Conservation (phyloP, 2,888 invertebrate genomes). For the Ypsolopha sequella region DNA sequence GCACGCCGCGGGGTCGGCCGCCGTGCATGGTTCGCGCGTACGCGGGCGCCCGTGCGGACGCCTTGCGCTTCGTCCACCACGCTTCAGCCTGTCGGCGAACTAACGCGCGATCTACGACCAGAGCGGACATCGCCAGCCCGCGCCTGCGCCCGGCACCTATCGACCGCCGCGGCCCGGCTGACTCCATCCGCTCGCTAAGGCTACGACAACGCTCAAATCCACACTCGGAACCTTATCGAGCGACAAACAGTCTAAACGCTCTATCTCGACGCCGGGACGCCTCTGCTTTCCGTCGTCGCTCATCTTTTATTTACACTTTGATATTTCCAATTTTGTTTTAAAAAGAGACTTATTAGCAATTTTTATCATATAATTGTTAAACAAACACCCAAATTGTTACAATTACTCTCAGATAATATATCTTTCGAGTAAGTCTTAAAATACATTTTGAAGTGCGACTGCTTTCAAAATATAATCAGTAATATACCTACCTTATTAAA, state of each 20-base stretch:
- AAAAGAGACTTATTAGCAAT: no score
- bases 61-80: constrained; percentile 48
- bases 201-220: constrained; percentile 24
- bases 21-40: constrained; percentile 43
- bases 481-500: no score
- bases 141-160: constrained; percentile 24
- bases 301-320: constrained; percentile 25
- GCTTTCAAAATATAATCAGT: no score
- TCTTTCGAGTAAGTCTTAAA: no score
- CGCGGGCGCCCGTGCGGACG: constrained; percentile 33
- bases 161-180: constrained; percentile 19
- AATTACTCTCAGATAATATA: no score
- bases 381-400: no score
- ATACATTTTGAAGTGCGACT: no score
- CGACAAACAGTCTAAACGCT: constrained; percentile 34
- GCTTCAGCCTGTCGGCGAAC: constrained; percentile 51
- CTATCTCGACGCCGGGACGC: constrained; percentile 27
- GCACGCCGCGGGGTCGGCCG: constrained; percentile 47
- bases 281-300: constrained; percentile 25
- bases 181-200: constrained; percentile 30
- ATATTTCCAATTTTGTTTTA: constrained; percentile 15
- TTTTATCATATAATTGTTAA: no score
- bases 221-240: constrained; percentile 40
- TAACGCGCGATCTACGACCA: constrained; percentile 27
- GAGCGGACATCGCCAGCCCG: constrained; percentile 28